A percentile compares a stretch with the other conserved stretches of the same genome.
Evolutionary conservation across 2,888 invertebrate species (phyloP).

Genomic region (Drosophila phalerata): DNA sequence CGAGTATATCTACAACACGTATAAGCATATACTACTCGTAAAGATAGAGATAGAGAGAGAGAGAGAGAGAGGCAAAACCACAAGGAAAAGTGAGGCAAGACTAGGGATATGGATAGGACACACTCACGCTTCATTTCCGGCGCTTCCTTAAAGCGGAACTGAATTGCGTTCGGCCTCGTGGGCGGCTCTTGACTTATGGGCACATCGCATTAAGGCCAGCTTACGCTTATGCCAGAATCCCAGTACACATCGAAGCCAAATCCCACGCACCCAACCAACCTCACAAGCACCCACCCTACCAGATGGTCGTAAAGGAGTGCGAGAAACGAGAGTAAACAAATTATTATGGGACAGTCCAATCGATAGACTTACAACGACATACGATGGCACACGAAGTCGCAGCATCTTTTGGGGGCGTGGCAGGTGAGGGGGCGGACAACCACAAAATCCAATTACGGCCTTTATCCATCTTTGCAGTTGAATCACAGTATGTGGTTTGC

Average conservation of each 20-base stretch:
- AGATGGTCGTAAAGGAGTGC: conserved; percentile 1
- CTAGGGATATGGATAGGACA: conserved; percentile 26
- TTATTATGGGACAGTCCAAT: conserved; percentile 40
- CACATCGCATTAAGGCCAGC: conserved; percentile 45
- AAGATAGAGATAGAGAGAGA: neutral
- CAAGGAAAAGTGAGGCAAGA: conserved; percentile 4
- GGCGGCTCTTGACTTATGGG: conserved; percentile 48
- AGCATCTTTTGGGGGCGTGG: conserved; percentile 1
- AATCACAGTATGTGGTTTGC: conserved; percentile 11
- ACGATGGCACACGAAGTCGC: neutral
- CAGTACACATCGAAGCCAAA: neutral
- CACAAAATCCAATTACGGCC: conserved; percentile 62
- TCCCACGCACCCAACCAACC: neutral
- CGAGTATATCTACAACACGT: conserved; percentile 10
- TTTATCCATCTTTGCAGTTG: conserved; percentile 26
- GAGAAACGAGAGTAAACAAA: conserved; percentile 55
- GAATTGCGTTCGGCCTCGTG: conserved; percentile 51
- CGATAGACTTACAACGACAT: conserved; percentile 20
- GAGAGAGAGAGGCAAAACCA: conserved; percentile 10
- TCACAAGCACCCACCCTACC: neutral
- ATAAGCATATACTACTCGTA: no score
- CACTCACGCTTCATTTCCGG: conserved; percentile 66
- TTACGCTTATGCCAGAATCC: conserved; percentile 30
- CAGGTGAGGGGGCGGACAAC: conserved; percentile 15
- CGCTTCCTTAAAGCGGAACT: conserved; percentile 62